Conservation (phyloP, 2,888 invertebrate genomes). For the Esperia sulphurella region DNA sequence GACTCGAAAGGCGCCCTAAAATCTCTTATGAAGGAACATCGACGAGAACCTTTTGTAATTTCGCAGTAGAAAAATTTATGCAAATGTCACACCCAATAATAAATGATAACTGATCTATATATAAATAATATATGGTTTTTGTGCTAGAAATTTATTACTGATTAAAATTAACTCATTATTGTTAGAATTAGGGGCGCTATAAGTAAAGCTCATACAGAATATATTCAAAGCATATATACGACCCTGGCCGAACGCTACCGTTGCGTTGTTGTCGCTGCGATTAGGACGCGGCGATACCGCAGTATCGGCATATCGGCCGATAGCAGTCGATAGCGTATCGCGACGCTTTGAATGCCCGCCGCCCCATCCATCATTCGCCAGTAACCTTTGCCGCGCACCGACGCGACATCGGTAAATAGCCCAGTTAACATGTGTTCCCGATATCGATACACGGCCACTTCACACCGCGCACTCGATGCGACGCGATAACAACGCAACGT, state of each 20-base stretch:
- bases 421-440: conserved; percentile 67
- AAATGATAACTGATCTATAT: no score
- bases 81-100: no score
- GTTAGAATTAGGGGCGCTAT: no score
- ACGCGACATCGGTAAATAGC: conserved; percentile 37
- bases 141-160: no score
- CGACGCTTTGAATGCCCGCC: conserved; percentile 68
- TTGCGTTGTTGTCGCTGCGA: conserved; percentile 8
- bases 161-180: no score
- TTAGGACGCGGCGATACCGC: not conserved
- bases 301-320: not conserved
- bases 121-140: no score
- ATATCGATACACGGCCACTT: conserved; percentile 70
- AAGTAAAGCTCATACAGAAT: no score
- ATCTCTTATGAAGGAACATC: no score
- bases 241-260: conserved; percentile 23
- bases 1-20: no score
- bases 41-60: no score
- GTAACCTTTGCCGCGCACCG: conserved; percentile 67
- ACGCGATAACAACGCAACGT: conserved; percentile 37
- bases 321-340: conserved; percentile 19
- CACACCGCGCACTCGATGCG: conserved; percentile 41
- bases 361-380: conserved; percentile 68
- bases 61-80: no score
- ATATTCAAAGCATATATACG: no score